Conservation (phyloP, 2,888 invertebrate genomes). For the Pheosia tremula region DNA sequence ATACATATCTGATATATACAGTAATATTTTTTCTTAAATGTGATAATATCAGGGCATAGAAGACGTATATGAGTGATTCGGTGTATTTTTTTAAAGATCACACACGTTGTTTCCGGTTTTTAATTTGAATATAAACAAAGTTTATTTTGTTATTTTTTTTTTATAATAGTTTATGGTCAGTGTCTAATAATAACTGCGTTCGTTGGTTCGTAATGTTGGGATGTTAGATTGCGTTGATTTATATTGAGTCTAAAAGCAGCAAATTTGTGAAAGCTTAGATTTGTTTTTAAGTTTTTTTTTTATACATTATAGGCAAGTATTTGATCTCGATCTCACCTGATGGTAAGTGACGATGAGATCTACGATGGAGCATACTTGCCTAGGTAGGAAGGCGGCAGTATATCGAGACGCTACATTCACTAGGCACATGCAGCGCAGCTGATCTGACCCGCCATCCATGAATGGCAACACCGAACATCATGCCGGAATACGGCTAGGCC, state of each 20-base stretch:
- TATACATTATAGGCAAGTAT: too few species aligned
- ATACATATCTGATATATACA: slow-evolving; percentile 55
- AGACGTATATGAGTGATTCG: slow-evolving; percentile 50
- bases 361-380: too few species aligned
- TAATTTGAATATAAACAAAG: slow-evolving; percentile 45
- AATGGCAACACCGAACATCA: too few species aligned
- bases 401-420: too few species aligned
- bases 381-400: too few species aligned
- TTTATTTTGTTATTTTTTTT: slow-evolving; percentile 25
- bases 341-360: too few species aligned
- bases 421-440: too few species aligned
- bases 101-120: slow-evolving; percentile 74
- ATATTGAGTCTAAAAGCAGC: slow-evolving; percentile 13
- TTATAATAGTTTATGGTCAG: slow-evolving; percentile 22
- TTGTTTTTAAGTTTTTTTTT: too few species aligned
- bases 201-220: slow-evolving; percentile 29
- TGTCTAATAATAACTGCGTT: slow-evolving; percentile 35
- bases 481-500: too few species aligned
- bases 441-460: too few species aligned
- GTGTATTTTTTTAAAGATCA: slow-evolving; percentile 53
- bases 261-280: not conserved
- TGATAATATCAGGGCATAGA: slow-evolving; percentile 65
- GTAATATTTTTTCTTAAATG: slow-evolving; percentile 56
- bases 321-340: too few species aligned
- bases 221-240: slow-evolving; percentile 34